phyloP scores from a whole-genome alignment of 1,140 invertebrate species.

The Theocolax elegans region DNA sequence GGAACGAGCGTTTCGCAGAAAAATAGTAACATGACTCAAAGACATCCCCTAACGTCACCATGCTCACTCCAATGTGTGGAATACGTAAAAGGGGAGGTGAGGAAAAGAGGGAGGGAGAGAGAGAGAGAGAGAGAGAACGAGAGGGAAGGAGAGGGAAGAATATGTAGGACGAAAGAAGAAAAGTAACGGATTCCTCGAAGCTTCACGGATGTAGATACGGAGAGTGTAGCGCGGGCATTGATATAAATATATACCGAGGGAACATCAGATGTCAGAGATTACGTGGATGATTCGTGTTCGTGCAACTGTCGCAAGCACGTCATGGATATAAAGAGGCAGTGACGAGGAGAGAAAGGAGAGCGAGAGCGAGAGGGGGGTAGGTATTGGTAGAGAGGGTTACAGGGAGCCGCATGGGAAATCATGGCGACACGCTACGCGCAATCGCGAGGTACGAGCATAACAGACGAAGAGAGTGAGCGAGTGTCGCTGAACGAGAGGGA shows the following conservation, averaged over 20 bases:
- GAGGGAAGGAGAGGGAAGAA: no score
- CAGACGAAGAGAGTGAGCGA: neutral
- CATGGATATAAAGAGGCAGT: slow-evolving; percentile 16
- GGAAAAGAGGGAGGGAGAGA: no score
- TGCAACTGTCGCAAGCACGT: neutral
- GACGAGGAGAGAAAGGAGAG: no score
- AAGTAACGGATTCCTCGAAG: no score
- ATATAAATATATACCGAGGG: neutral
- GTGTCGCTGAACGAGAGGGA: neutral
- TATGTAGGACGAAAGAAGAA: no score
- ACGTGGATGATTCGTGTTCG: neutral
- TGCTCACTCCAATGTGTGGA: neutral
- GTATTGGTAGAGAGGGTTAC: neutral
- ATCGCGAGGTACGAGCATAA: no score
- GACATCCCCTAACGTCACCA: neutral
- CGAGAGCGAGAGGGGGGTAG: neutral
- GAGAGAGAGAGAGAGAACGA: no score
- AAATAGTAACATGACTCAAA: neutral
- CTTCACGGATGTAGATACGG: no score
- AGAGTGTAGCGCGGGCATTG: no score
- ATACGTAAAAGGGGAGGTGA: no score
- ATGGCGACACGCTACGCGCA: neutral
- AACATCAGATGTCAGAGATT: neutral
- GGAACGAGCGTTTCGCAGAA: neutral
- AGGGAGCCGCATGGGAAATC: slow-evolving; percentile 28